These are phyloP conservation scores for Hirtodrosophila alboralis DNA, from an alignment of 2,888 invertebrate species.

Conservation along the genomic window DNA sequence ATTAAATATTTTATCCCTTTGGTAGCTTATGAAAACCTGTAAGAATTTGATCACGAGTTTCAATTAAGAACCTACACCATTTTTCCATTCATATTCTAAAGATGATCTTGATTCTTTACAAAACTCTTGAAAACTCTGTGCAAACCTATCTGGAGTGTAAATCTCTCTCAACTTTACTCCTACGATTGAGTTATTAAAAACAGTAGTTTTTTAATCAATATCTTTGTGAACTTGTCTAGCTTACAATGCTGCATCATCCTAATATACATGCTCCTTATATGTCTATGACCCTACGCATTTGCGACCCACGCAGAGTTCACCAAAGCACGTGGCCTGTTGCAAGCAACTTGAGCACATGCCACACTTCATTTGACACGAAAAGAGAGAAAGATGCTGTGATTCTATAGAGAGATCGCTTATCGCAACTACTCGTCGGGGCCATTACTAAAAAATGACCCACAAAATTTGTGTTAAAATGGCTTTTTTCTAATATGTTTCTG, in stretches of 20 bases:
- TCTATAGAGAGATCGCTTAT: conserved; percentile 58
- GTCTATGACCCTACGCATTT: conserved; percentile 36
- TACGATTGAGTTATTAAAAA: not conserved
- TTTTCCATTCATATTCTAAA: conserved; percentile 1
- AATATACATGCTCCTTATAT: not conserved
- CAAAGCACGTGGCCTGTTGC: conserved; percentile 37
- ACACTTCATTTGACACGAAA: conserved; percentile 65
- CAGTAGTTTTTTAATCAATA: conserved; percentile 9
- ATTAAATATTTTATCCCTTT: too few species aligned
- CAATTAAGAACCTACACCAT: too few species aligned
- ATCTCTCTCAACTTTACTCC: conserved; percentile 15
- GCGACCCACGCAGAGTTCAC: conserved; percentile 36
- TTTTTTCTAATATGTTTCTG: conserved; percentile 35
- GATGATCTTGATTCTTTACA: too few species aligned
- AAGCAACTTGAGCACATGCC: conserved; percentile 62
- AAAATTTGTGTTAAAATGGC: conserved; percentile 53
- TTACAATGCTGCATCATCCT: conserved; percentile 37
- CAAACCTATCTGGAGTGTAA: conserved; percentile 3
- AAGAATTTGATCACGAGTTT: too few species aligned
- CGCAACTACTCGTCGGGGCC: conserved; percentile 41
- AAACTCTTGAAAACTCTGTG: conserved; percentile 1
- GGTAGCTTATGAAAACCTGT: too few species aligned
- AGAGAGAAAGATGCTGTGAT: conserved; percentile 28
- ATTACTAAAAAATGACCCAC: conserved; percentile 69
- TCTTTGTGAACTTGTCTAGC: conserved; percentile 13